A percentile compares a stretch with the other conserved stretches of the same genome.
These are phyloP conservation scores for Heptranchias perlo DNA, from an alignment of 2,113 vertebrate genomes.

Conservation along the genomic window DNA sequence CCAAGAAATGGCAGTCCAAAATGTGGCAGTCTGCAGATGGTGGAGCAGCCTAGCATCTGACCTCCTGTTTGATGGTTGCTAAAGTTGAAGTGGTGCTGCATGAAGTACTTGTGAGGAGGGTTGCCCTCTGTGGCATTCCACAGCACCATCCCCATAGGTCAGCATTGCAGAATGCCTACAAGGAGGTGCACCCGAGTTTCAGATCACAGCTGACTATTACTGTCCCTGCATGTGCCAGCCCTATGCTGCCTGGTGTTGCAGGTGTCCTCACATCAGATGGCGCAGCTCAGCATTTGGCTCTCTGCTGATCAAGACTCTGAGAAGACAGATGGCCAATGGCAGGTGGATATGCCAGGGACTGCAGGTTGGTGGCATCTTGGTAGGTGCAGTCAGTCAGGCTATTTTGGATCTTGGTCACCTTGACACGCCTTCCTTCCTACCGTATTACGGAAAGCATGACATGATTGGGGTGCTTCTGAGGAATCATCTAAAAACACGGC, in stretches of 20 bases:
- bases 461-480: not conserved
- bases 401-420: not conserved
- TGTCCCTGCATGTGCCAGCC: not conserved
- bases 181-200: not conserved
- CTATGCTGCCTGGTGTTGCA: not conserved
- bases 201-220: not conserved
- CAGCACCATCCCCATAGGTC: not conserved
- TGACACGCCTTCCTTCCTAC: not conserved
- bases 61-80: not conserved
- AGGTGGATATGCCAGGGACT: not conserved
- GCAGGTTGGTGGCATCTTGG: not conserved
- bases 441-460: not conserved
- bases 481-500: not conserved
- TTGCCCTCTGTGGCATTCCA: no score
- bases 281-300: not conserved
- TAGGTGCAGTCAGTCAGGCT: not conserved
- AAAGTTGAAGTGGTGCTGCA: not conserved
- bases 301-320: not conserved
- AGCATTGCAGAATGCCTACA: not conserved
- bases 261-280: not conserved
- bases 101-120: not conserved
- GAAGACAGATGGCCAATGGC: not conserved
- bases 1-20: not conserved
- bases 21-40: not conserved
- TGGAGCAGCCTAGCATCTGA: not conserved